Percentiles rank a stretch among this genome's conserved stretches.
Conservation (phyloP, 2,113 vertebrate species). For the Calcarius ornatus region DNA sequence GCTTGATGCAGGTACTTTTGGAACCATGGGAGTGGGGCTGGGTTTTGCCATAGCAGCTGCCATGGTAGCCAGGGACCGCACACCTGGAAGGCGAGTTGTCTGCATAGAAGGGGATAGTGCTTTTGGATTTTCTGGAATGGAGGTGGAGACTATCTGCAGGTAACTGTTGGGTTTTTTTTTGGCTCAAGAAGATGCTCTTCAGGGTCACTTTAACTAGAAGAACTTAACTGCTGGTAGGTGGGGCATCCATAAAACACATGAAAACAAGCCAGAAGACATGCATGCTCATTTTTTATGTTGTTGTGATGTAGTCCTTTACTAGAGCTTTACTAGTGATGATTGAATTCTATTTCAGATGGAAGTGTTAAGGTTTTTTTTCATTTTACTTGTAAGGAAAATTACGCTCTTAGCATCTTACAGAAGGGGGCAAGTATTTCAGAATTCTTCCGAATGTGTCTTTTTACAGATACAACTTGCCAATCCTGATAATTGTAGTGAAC, state of each 20-base stretch:
- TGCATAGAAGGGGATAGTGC: constrained; percentile 96
- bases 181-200: not conserved
- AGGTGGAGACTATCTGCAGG: constrained; percentile 97
- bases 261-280: not conserved
- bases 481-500: constrained; percentile 90
- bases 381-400: not conserved
- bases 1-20: constrained; percentile 95
- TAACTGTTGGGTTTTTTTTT: not conserved
- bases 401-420: not conserved
- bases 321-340: not conserved
- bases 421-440: not conserved
- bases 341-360: not conserved
- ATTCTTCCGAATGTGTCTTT: not conserved
- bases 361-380: not conserved
- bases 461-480: constrained; percentile 87
- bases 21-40: constrained; percentile 94
- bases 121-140: constrained; percentile 98
- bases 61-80: constrained; percentile 74
- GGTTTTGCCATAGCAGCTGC: constrained; percentile 95
- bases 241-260: not conserved
- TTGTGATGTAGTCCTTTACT: not conserved
- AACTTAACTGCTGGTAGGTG: not conserved
- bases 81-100: constrained; percentile 74
- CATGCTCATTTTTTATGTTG: not conserved
- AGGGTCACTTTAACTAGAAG: not conserved